Base-by-base conservation (phyloP, 1,140 invertebrate species). In the Scaptomyza pallida region DNA sequence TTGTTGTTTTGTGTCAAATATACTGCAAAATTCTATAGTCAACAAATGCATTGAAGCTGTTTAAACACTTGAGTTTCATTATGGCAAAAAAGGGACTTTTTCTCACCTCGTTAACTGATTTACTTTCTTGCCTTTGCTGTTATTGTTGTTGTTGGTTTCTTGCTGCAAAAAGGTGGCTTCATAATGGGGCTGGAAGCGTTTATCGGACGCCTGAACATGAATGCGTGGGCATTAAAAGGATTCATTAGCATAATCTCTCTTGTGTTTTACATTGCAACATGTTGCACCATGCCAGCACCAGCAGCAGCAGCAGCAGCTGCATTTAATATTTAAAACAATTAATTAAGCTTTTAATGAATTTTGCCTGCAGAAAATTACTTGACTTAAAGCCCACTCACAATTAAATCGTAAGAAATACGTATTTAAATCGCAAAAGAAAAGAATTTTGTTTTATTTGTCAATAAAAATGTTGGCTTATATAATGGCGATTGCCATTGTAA, bases 261-360 rank as follows among this genome's bases (percentile, higher is more conserved):
- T 56, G 52, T 15, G n/a, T 56, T 16, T 56, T 33, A 35, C 16
- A 45, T 13, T 59, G 56, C 47, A 62, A 21, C 43, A 26, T 8
- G 45, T 17, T n/a, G n/a, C n/a, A n/a, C n/a, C n/a, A n/a, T n/a
- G n/a, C n/a, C n/a, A n/a, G n/a, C n/a, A n/a, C n/a, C n/a, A n/a
- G n/a, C n/a, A n/a, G n/a, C n/a, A n/a, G n/a, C 30, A 15, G n/a
- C 30, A 17, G 19, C n/a, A 2, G 33, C 33, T 19, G 13, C 35
- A 30, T 70, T 43, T 23, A 64, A 35, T 26, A 26, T 61, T 78
- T 63, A 70, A 60, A 47, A 55, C 64, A 45, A 64, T 71, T 56
- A 51, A 80, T 80, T 45, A 70, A 37, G 60, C 56, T 63, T 80
- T 85, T 70, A 72, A 75, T 43, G n/a, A n/a, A 19, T 44, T 35